Percentiles rank a stretch among this genome's conserved stretches.
Evolutionary conservation across 2,797 vertebrate species (phyloP).

Genomic region (Onychomys leucogaster): DNA sequence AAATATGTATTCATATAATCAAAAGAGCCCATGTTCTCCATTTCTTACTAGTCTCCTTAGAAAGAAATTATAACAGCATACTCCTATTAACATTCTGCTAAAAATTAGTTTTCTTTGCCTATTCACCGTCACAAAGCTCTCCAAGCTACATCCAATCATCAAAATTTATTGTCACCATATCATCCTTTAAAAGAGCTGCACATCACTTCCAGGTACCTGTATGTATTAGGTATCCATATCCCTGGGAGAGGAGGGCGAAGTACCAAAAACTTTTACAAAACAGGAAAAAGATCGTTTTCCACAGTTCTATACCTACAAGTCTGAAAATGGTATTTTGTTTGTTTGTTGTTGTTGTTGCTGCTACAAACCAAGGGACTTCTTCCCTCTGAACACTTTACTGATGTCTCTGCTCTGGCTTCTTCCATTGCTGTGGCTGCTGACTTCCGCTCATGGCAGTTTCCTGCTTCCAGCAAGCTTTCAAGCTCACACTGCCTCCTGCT

Average conservation of each 20-base stretch:
- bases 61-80: not conserved
- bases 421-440: not conserved
- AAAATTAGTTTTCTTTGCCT: not conserved
- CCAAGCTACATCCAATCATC: not conserved
- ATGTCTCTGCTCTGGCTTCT: not conserved
- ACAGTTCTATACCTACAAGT: not conserved
- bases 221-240: not conserved
- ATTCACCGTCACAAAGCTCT: not conserved
- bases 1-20: not conserved
- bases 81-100: not conserved
- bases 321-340: not conserved
- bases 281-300: not conserved
- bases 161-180: not conserved
- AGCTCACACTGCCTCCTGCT: not conserved
- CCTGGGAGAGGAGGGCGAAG: rapidly evolving
- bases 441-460: rapidly evolving
- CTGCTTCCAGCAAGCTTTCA: not conserved
- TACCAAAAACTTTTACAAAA: not conserved
- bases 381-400: not conserved
- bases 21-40: not conserved
- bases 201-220: not conserved
- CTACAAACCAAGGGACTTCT: not conserved
- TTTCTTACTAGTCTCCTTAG: not conserved
- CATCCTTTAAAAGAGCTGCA: not conserved
- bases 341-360: too few relatives aligned